Conservation (phyloP, 1,140 invertebrate genomes). For the Drosophila sp. region DNA sequence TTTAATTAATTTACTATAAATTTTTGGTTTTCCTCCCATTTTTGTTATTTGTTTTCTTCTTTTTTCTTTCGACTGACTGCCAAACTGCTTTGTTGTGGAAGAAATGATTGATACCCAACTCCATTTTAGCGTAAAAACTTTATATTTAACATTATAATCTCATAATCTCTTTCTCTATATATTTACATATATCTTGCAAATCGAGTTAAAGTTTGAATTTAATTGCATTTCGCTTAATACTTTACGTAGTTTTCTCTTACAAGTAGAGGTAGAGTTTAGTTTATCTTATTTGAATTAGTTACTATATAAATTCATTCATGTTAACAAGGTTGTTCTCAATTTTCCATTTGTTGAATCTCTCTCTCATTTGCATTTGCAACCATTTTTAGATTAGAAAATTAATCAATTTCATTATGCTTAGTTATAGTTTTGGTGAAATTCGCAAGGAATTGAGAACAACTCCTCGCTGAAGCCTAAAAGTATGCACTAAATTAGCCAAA, state of each 20-base stretch:
- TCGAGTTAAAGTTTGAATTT: slow-evolving; percentile 10
- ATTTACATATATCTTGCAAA: neutral
- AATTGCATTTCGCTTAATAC: slow-evolving; percentile 3
- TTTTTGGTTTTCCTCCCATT: neutral
- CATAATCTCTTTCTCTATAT: neutral
- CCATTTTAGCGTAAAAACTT: neutral
- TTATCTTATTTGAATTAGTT: neutral
- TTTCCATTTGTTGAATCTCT: neutral
- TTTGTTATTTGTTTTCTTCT: neutral
- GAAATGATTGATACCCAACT: neutral
- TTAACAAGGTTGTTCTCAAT: slow-evolving; percentile 1
- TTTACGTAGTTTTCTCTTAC: slow-evolving; percentile 3
- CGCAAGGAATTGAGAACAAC: neutral
- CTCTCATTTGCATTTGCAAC: too few relatives aligned
- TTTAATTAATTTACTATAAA: slow-evolving; percentile 1
- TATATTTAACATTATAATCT: neutral
- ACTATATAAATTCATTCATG: neutral
- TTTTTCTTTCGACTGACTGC: slow-evolving; percentile 7
- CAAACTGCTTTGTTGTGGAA: slow-evolving; percentile 9
- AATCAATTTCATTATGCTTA: neutral
- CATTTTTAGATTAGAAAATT: neutral
- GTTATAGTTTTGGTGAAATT: neutral
- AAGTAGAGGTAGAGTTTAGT: slow-evolving; percentile 2
- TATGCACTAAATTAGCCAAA: slow-evolving; percentile 8
- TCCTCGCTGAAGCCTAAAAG: neutral